Evolutionary conservation across 2,888 invertebrate species (phyloP).

Genomic region (Zygaena filipendulae): DNA sequence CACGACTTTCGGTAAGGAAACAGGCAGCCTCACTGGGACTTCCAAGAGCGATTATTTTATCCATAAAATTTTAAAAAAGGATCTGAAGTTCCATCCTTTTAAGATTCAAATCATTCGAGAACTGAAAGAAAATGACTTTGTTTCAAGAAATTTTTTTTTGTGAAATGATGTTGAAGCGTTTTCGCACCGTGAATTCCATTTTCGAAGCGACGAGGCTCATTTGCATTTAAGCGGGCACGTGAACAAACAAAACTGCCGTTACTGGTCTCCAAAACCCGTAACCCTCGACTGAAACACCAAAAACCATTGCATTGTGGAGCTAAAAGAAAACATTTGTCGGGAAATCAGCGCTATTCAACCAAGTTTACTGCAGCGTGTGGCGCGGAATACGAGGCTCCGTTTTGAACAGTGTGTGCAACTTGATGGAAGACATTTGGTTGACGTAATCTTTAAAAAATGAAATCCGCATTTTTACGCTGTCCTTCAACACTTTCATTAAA

Average conservation of each 20-base stretch:
- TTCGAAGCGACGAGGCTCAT: conserved; percentile 26
- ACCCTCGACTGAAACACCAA: conserved; percentile 5
- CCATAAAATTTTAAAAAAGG: conserved; percentile 13
- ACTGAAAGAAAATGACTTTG: conserved; percentile 4
- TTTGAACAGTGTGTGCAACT: conserved; percentile 18
- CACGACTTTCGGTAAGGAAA: conserved; percentile 9
- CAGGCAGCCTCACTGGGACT: conserved; percentile 7
- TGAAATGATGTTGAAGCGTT: conserved; percentile 11
- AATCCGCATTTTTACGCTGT: conserved; percentile 13
- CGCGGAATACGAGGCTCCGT: conserved; percentile 17
- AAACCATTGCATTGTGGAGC: conserved; percentile 8
- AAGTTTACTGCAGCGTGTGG: conserved; percentile 18
- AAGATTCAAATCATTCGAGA: conserved; percentile 11
- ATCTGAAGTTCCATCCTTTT: conserved; percentile 13
- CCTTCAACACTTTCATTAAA: conserved; percentile 5
- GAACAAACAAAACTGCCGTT: conserved; percentile 9
- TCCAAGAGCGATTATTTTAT: conserved; percentile 6
- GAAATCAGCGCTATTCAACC: conserved; percentile 17
- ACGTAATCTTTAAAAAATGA: conserved; percentile 17
- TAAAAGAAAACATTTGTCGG: conserved; percentile 17
- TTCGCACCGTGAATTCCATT: conserved; percentile 14
- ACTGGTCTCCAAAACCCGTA: conserved; percentile 5
- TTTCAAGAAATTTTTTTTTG: conserved; percentile 9
- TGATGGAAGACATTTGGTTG: conserved; percentile 17
- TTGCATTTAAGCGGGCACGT: conserved; percentile 17